Base-by-base conservation (phyloP, 2,113 vertebrate species). In the Lepus americanus region DNA sequence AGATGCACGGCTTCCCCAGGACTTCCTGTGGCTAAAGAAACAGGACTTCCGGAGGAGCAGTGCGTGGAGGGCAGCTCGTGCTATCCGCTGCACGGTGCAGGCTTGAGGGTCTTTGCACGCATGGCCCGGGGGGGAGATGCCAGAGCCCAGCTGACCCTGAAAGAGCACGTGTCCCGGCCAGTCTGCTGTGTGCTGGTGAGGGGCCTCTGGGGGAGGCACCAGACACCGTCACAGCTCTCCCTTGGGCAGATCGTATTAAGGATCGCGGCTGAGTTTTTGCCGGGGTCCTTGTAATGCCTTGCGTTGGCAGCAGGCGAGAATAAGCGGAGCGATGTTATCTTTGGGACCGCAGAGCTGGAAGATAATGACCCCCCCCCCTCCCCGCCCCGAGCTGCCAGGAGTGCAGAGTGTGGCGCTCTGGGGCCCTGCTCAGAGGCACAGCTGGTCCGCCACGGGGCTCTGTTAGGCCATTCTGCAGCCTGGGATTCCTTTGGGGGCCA, bases 21-120 rank as follows among this genome's bases (percentile, higher is more conserved):
- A 96, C 85, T 96, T 92, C 89, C 97, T 89, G 94, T 39, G 36
- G 72, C 94, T 92, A 61, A 87, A 87, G 95, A 90, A 89, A 93
- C 10, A 87, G 96, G 90, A 89, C 95, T 98, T 96, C 95, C 92
- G 74, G 89, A 74, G 79, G 90, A 82, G 85, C 44, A 61, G 67
- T 55, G 89, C 91, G 55, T 70, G 0, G 44, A 93, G 84, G 82
- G 85, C 49, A 89, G 80, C 36, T 87, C 1, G 0, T 17, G 19
- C 61, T 33, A 23, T n/a, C 31, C 20, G 49, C 53, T 16, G 29
- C 76, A 74, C 17, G 4, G 0, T 10, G 61, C 59, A 85, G 53
- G n/a, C 5, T 20, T 25, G 44, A 82, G 27, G 17, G 29, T 31
- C 33, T 64, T 31, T 5, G 79, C 39, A 33, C 1, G 0, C 0